Evolutionary conservation across 2,888 invertebrate species (phyloP).

Genomic region (Apeira syringaria): DNA sequence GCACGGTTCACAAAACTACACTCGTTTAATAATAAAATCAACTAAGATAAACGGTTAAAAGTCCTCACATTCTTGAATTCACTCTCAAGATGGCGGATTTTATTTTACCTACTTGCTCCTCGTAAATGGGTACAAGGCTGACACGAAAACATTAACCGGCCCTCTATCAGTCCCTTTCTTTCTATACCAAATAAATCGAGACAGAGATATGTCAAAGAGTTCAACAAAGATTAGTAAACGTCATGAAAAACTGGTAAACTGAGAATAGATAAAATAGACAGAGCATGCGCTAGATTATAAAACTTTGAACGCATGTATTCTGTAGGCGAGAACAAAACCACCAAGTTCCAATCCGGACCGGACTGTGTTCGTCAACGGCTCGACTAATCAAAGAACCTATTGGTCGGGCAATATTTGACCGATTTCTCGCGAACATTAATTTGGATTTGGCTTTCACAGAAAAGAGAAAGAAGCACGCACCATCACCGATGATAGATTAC

Average conservation of each 20-base stretch:
- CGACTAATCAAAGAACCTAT: too few species aligned
- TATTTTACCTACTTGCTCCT: slow-evolving; percentile 83
- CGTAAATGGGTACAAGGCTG: slow-evolving; percentile 84
- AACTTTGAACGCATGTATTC: slow-evolving; percentile 58
- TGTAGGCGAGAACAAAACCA: too few species aligned
- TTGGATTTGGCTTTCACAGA: too few species aligned
- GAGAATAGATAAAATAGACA: too few species aligned
- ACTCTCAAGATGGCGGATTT: slow-evolving; percentile 87
- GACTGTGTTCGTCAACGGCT: too few species aligned
- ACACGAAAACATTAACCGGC: slow-evolving; percentile 83
- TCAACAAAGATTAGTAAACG: slow-evolving; percentile 57
- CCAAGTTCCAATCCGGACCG: too few species aligned
- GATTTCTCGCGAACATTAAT: too few species aligned
- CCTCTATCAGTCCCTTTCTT: slow-evolving; percentile 76
- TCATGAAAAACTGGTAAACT: slow-evolving; percentile 67
- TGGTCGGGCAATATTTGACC: too few species aligned
- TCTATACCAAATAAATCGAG: slow-evolving; percentile 61
- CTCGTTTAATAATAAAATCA: slow-evolving; percentile 77
- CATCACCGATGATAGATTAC: too few species aligned
- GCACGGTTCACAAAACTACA: slow-evolving; percentile 54
- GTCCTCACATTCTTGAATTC: slow-evolving; percentile 85
- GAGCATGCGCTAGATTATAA: slow-evolving; percentile 70
- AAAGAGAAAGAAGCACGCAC: too few species aligned
- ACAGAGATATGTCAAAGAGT: slow-evolving; percentile 68
- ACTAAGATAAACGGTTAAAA: slow-evolving; percentile 74